A percentile compares a stretch with the other conserved stretches of the same genome.
These are phyloP conservation scores for Bellardia bayeri DNA, from an alignment of 2,888 invertebrate genomes.

Conservation along the genomic window DNA sequence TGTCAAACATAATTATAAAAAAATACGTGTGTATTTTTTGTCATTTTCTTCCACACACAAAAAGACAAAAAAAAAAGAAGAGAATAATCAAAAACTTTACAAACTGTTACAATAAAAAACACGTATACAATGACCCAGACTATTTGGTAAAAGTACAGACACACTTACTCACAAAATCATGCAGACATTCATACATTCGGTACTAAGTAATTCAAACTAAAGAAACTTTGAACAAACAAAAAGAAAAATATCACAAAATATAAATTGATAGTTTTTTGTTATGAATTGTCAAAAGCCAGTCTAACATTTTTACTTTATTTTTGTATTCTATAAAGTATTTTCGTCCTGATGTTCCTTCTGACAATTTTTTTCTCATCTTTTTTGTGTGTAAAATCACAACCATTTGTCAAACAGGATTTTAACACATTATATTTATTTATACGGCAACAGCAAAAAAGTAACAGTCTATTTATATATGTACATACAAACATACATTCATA, in stretches of 20 bases:
- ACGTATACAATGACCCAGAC: constrained; percentile 66
- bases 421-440: constrained; percentile 11
- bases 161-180: constrained; percentile 6
- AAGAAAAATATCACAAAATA: not conserved
- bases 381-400: constrained; percentile 42
- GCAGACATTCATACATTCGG: not conserved
- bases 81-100: constrained; percentile 42
- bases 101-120: constrained; percentile 48
- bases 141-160: constrained; percentile 40
- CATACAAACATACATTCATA: not conserved
- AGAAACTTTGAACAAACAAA: not conserved
- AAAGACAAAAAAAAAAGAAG: not conserved
- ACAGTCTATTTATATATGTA: constrained; percentile 9
- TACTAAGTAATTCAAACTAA: not conserved
- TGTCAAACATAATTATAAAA: constrained; percentile 72
- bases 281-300: constrained; percentile 28
- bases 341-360: not conserved
- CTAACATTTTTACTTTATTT: constrained; percentile 15
- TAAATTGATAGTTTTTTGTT: constrained; percentile 7
- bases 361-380: constrained; percentile 7
- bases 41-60: constrained; percentile 23
- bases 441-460: not conserved
- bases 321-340: constrained; percentile 13
- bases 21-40: constrained; percentile 58
- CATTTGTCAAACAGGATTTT: constrained; percentile 58